These are phyloP conservation scores for Lucilia sericata DNA, from an alignment of 1,140 invertebrate genomes.

Conservation along the genomic window DNA sequence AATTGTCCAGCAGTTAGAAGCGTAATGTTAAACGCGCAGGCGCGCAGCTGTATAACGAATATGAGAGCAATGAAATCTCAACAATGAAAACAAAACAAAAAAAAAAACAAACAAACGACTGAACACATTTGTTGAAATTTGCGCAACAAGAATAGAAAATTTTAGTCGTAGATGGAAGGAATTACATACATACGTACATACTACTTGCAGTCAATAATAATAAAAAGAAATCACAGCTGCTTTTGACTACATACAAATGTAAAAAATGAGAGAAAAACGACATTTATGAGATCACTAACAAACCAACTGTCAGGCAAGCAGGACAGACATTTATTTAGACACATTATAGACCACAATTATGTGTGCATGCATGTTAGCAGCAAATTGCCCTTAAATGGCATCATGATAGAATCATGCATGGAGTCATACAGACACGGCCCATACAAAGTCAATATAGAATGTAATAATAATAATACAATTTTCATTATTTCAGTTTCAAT, in stretches of 20 bases:
- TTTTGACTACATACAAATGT: neutral
- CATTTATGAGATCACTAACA: constrained; percentile 23
- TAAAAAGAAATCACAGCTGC: neutral
- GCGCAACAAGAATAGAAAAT: neutral
- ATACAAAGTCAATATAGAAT: neutral
- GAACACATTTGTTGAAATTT: neutral
- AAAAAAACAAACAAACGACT: neutral
- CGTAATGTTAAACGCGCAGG: neutral
- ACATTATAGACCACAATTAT: constrained; percentile 17
- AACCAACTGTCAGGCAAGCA: neutral
- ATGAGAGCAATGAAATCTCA: neutral
- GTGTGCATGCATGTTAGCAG: constrained; percentile 18
- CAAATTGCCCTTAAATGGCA: constrained; percentile 28
- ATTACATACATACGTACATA: no score
- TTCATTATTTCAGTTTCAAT: neutral
- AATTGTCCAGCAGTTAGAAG: constrained; percentile 21
- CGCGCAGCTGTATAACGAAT: neutral
- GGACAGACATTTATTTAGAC: neutral
- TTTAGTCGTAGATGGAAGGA: neutral
- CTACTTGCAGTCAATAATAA: no score
- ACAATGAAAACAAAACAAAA: neutral
- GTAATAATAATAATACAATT: neutral
- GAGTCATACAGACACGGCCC: neutral
- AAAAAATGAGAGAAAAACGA: neutral
- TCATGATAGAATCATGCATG: constrained; percentile 2